These are phyloP conservation scores for Hippocampus barbouri DNA, from an alignment of 2,113 vertebrate genomes.

Conservation along the genomic window DNA sequence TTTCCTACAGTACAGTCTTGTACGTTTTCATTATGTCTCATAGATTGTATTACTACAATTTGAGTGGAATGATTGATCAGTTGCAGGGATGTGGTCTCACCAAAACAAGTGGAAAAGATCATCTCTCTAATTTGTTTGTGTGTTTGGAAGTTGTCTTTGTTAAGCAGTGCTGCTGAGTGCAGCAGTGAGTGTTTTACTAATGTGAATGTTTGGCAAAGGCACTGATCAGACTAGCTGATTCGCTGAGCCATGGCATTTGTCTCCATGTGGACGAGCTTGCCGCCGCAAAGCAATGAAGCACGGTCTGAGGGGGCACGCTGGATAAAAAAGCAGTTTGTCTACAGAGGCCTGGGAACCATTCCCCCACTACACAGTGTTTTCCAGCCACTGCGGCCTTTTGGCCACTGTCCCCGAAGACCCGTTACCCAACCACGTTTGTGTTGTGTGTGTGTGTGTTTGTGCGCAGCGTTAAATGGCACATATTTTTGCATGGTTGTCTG, in stretches of 20 bases:
- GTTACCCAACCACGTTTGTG: slow-evolving; percentile 30
- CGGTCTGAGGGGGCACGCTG: slow-evolving; percentile 20
- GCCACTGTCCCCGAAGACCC: slow-evolving; percentile 41
- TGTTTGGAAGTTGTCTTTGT: neutral
- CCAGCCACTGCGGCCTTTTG: slow-evolving; percentile 57
- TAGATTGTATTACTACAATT: neutral
- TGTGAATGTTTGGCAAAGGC: neutral
- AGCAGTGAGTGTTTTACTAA: neutral
- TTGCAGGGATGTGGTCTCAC: neutral
- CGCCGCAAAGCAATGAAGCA: slow-evolving; percentile 8
- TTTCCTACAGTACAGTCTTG: neutral
- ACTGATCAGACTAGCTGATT: slow-evolving; percentile 5
- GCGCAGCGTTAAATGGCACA: neutral
- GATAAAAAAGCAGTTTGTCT: slow-evolving; percentile 52
- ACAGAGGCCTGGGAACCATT: slow-evolving; percentile 61
- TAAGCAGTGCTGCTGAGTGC: slow-evolving; percentile 2
- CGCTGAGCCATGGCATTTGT: neutral
- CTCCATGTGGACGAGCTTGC: slow-evolving; percentile 28
- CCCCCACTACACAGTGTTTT: slow-evolving; percentile 34
- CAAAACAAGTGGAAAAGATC: slow-evolving; percentile 12
- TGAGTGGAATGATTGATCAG: neutral
- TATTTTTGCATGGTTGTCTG: slow-evolving; percentile 10
- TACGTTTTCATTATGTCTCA: neutral
- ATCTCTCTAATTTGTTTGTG: neutral
- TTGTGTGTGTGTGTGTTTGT: neutral